Percentiles rank a stretch among this genome's conserved stretches.
Conservation (phyloP, 2,888 invertebrate genomes). For the Sialis lutaria region DNA sequence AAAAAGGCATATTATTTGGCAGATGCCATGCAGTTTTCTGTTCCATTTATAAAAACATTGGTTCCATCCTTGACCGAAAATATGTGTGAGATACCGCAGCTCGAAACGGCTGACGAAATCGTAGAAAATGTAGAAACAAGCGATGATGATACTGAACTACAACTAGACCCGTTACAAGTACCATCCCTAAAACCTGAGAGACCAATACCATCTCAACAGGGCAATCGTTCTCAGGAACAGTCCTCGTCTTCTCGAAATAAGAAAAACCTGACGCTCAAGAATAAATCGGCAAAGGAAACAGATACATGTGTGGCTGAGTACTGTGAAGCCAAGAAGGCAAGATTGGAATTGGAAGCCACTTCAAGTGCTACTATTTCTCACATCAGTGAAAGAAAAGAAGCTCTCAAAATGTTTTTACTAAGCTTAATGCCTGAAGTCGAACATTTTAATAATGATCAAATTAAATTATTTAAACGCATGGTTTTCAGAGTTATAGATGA, state of each 20-base stretch:
- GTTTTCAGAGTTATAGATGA: no score
- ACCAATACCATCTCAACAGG: background rate
- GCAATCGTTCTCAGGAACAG: background rate
- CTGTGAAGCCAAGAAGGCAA: constrained; percentile 11
- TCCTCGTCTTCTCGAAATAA: constrained; percentile 7
- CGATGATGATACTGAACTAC: background rate
- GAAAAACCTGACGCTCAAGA: constrained; percentile 6
- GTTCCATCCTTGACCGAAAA: constrained; percentile 6
- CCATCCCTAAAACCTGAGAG: background rate
- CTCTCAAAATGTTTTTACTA: no score
- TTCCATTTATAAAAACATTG: constrained; percentile 1
- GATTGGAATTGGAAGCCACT: no score
- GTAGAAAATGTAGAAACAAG: background rate
- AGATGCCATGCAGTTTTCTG: background rate
- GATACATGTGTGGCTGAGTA: constrained; percentile 10
- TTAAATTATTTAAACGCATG: no score
- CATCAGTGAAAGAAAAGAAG: no score
- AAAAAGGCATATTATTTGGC: background rate
- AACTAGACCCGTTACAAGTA: constrained; percentile 3
- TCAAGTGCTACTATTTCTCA: no score
- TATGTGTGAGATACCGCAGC: constrained; percentile 5
- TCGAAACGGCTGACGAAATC: background rate
- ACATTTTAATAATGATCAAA: no score
- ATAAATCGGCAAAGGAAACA: constrained; percentile 9
- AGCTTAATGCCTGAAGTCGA: no score